phyloP scores from a whole-genome alignment of 1,140 invertebrate species.

The Adelges cooleyi region DNA sequence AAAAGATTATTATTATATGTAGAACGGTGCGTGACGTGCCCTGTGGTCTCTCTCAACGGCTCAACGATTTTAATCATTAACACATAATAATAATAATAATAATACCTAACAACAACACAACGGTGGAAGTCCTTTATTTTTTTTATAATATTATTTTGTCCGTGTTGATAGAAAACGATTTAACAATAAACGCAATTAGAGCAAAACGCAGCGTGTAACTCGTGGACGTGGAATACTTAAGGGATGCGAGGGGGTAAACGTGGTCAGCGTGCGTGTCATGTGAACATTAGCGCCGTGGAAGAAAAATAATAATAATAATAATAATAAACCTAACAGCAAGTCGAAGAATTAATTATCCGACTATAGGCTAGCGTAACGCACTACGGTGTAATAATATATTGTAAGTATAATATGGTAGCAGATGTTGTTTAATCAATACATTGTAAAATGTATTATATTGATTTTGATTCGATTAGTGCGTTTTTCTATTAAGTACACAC shows the following conservation, averaged over 20 bases:
- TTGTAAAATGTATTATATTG: conserved; percentile 1
- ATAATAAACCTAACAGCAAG: neutral
- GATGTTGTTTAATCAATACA: conserved; percentile 20
- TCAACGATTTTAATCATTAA: conserved; percentile 5
- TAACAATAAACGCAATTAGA: conserved; percentile 26
- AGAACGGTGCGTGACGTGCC: neutral
- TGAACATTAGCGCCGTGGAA: neutral
- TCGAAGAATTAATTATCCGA: conserved; percentile 18
- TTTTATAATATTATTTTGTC: too few species aligned
- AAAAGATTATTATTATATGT: too few species aligned
- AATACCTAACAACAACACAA: neutral
- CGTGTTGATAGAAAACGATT: conserved; percentile 10
- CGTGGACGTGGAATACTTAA: too few species aligned
- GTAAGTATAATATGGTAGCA: neutral
- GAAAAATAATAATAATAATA: neutral
- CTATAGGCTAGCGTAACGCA: too few species aligned
- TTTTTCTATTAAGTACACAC: neutral
- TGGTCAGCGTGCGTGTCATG: conserved; percentile 6
- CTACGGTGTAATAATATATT: too few species aligned
- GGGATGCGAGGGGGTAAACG: neutral
- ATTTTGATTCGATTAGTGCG: conserved; percentile 16
- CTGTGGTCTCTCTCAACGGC: neutral
- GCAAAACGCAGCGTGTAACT: neutral
- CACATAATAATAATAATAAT: conserved; percentile 5
- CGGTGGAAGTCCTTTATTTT: neutral